Evolutionary conservation across 2,113 vertebrate genomes (phyloP).

Genomic region (Seriola rivoliana): DNA sequence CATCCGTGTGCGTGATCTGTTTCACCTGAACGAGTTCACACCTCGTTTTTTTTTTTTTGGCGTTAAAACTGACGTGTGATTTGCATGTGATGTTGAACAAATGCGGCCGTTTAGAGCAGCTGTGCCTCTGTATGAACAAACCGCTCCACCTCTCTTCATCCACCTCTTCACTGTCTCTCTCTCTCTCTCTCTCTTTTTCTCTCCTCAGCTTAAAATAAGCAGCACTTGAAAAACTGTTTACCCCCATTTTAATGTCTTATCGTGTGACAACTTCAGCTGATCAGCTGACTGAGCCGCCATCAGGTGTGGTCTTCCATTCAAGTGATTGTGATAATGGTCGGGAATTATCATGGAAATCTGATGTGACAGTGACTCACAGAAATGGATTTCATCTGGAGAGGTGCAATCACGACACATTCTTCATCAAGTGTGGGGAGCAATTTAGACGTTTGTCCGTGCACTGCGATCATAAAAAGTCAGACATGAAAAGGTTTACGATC

Average conservation of each 20-base stretch:
- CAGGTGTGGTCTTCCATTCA: background rate
- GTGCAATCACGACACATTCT: background rate
- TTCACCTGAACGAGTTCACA: background rate
- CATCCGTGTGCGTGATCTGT: background rate
- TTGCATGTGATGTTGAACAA: background rate
- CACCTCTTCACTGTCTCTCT: background rate
- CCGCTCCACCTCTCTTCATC: no score
- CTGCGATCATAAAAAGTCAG: background rate
- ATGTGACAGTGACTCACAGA: background rate
- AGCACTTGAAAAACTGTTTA: background rate
- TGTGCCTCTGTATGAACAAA: background rate
- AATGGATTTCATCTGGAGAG: background rate
- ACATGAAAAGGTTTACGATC: background rate
- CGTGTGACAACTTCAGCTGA: background rate
- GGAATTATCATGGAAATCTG: background rate
- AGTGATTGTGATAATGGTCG: background rate
- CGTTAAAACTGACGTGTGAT: background rate
- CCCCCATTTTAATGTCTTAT: background rate
- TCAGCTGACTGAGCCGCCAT: background rate
- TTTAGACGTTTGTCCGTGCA: background rate
- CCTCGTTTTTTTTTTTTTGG: background rate
- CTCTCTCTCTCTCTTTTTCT: background rate
- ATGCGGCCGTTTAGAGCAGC: background rate
- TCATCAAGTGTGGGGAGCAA: background rate
- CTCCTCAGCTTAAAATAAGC: conserved; percentile 1